Percentiles rank a stretch among this genome's conserved stretches.
Evolutionary conservation across 2,888 invertebrate species (phyloP).

Genomic region (Ypsolopha scabrella): DNA sequence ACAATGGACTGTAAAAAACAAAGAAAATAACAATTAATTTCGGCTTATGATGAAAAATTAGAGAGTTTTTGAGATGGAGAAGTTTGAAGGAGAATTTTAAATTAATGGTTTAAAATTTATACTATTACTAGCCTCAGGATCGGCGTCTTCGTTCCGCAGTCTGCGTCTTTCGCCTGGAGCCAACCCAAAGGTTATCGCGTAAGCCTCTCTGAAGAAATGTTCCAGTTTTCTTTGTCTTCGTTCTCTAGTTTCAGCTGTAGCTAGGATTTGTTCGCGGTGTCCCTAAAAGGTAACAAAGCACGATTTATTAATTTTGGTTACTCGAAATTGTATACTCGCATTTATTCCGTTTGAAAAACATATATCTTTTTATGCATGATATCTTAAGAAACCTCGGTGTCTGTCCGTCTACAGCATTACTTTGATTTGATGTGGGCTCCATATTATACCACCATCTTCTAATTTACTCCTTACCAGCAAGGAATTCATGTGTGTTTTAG

Average conservation of each 20-base stretch:
- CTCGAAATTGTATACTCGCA: too few relatives aligned
- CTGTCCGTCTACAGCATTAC: too few relatives aligned
- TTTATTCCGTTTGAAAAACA: too few relatives aligned
- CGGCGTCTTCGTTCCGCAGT: conserved; percentile 76
- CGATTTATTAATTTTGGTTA: not conserved
- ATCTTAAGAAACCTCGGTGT: too few relatives aligned
- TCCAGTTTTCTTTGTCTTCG: conserved; percentile 92
- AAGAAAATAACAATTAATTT: not conserved
- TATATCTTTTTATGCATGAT: too few relatives aligned
- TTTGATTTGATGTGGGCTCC: too few relatives aligned
- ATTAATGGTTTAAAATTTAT: too few relatives aligned
- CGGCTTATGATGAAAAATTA: not conserved
- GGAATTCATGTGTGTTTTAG: too few relatives aligned
- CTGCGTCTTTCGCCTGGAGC: conserved; percentile 87
- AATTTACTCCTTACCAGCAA: too few relatives aligned
- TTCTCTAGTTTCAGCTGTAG: conserved; percentile 94
- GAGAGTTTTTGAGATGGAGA: too few relatives aligned
- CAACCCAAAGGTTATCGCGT: conserved; percentile 91
- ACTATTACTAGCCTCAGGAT: conserved; percentile 75
- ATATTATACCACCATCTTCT: too few relatives aligned
- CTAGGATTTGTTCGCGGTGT: conserved; percentile 87
- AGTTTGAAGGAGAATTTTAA: too few relatives aligned
- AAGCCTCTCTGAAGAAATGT: conserved; percentile 96
- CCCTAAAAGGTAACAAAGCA: conserved; percentile 42
- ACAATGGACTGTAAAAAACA: conserved; percentile 76